phyloP scores from a whole-genome alignment of 2,888 invertebrate genomes.

The Philaethria dido region DNA sequence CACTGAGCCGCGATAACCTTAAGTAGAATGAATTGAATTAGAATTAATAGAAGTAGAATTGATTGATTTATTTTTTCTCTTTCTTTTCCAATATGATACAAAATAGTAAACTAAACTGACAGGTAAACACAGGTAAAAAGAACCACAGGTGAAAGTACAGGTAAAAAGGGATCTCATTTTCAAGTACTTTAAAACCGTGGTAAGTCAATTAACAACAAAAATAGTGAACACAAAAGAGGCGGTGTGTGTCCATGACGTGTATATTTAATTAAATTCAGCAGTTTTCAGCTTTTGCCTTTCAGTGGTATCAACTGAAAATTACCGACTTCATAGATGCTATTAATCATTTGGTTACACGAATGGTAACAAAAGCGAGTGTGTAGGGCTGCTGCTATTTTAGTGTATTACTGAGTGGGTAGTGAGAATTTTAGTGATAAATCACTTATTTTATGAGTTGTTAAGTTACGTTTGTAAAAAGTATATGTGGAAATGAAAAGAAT shows the following conservation, averaged over 20 bases:
- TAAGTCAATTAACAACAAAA: slow-evolving; percentile 40
- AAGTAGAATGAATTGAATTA: no score
- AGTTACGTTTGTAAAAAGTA: no score
- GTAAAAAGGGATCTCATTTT: no score
- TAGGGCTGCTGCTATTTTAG: slow-evolving; percentile 47
- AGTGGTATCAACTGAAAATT: slow-evolving; percentile 57
- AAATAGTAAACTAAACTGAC: no score
- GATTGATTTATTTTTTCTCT: no score
- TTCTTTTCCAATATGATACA: no score
- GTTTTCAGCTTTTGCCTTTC: slow-evolving; percentile 59
- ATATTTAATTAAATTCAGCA: slow-evolving; percentile 52
- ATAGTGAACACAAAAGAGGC: slow-evolving; percentile 48
- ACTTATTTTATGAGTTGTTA: no score
- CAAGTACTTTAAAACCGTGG: slow-evolving; percentile 1
- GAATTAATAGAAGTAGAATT: no score
- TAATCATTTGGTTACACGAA: slow-evolving; percentile 71
- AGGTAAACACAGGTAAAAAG: no score
- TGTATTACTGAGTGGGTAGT: neutral
- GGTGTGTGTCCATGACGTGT: slow-evolving; percentile 49
- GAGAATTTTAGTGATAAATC: neutral
- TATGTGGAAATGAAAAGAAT: no score
- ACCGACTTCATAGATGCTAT: slow-evolving; percentile 75
- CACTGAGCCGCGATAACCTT: no score
- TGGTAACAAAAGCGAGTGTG: slow-evolving; percentile 63
- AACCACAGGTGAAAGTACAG: no score